Evolutionary conservation across 1,140 invertebrate genomes (phyloP), one percentile per base, ranked within the genome.

Genomic region (Sarcophaga bullata): DNA sequence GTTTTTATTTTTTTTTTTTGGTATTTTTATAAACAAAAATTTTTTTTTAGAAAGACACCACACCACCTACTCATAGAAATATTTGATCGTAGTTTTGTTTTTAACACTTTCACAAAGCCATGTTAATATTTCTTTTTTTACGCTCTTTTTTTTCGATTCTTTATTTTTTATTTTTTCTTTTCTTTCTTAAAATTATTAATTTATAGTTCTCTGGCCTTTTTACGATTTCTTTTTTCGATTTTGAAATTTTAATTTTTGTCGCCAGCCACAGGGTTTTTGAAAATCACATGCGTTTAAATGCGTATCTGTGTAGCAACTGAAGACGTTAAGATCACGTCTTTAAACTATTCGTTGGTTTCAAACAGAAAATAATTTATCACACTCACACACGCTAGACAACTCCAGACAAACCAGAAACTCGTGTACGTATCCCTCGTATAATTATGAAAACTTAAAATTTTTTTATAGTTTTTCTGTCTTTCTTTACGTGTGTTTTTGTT

Each of bases 91-190:
- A 37, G 25, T 37, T 37, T n/a, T 1, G 15, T 68, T 68, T 68
- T 19, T 68, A 68, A 25, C 62, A 68, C 62, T 68, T 68, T 68
- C 62, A 68, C 62, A 25, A 68, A 68, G 25, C 25, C 25, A 37
- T 37, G n/a, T n/a, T 15, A 17, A 17, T 68, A 17, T 68, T 68
- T 68, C 19, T 19, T 37, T 19, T 17, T 68, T 68, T 25, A 7
- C 19, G 6, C n/a, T 19, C 6, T 19, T 68, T 52, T n/a, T 58
- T n/a, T 58, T n/a, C 54, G n/a, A 58, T 58, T 58, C 15, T 58
- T 58, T 58, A n/a, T 15, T 58, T n/a, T n/a, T 58, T 58, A n/a
- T n/a, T 58, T 58, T 58, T 11, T 13, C 6, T 58, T 68, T 25
- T 8, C 58, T 68, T 68, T 68, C 10, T 68, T 68, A 3, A 68